Evolutionary conservation across 2,888 invertebrate species (phyloP), one percentile per base, ranked within the genome.

Genomic region (Malthinus flaveolus): DNA sequence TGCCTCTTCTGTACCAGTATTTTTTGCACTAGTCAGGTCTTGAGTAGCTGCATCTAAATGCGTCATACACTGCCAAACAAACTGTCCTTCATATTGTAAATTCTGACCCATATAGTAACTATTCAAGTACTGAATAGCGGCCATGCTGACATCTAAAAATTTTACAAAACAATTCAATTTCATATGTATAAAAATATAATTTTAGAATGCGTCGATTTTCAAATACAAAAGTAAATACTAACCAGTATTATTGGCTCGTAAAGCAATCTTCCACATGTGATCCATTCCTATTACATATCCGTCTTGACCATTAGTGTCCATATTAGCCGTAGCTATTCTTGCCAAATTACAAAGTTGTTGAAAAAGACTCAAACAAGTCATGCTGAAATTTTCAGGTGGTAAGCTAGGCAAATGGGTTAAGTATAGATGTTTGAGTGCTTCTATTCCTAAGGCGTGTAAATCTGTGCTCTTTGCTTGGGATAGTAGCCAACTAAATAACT

Each of bases 101-200:
- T 93, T 92, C 61, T 94, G 91, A 6, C 93, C 92, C 87, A 96
- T 94, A 78, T 96, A 97, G 78, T 94, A 95, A 72, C 90, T 90
- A 77, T 96, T 97, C 54, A 97, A 84, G 75, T 95, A 95, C 75
- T 95, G 94, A 68, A 96, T 96, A 1, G 96, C 95, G 2, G 95
- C 91, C 87, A 95, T 88, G 64, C 95, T 95, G 1, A 97, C 96
- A 74, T 96, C 95, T 79, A 71, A 61, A 23, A 61, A 23, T 23
- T 69, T 33, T 62, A 44, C 52, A 50, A 59, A 56, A 36, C 45
- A 56, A 54, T n/a, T 45, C 7, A n/a, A n/a, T n/a, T n/a, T 32
- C 8, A n/a, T 13, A n/a, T 13, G 37, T 36, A 54, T 52, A 39
- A 7, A 31, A 37, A 56, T 32, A 36, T 12, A n/a, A 8, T 15